Evolutionary conservation across 2,888 invertebrate species (phyloP).

Genomic region (Perithous albicinctus): DNA sequence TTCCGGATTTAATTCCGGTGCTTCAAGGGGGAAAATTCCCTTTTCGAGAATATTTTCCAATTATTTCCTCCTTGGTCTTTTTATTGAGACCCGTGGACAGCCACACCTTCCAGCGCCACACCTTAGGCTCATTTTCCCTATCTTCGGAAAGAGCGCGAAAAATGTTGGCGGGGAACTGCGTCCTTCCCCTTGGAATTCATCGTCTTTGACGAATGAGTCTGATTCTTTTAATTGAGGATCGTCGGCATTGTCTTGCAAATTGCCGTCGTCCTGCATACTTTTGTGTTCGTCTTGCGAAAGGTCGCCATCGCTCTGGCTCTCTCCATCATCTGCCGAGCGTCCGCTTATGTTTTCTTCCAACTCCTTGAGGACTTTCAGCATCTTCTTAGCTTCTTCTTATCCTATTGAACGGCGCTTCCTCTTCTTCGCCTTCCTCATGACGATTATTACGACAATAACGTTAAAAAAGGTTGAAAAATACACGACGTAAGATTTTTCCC

Average conservation of each 20-base stretch:
- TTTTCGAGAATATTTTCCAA: conserved; percentile 61
- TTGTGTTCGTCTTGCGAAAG: background rate
- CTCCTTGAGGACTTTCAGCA: background rate
- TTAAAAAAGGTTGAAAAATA: background rate
- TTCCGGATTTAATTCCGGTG: conserved; percentile 25
- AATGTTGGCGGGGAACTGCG: too few species aligned
- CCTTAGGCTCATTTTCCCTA: background rate
- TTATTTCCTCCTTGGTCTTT: conserved; percentile 41
- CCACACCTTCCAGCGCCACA: conserved; percentile 40
- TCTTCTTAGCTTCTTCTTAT: background rate
- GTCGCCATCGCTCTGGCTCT: background rate
- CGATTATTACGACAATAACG: background rate
- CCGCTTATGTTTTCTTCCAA: background rate
- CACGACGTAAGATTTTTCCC: background rate
- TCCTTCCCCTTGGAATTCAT: too few species aligned
- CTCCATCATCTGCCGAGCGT: background rate
- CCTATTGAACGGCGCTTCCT: background rate
- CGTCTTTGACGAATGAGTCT: background rate
- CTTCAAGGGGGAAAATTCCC: conserved; percentile 46
- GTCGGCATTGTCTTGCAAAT: background rate
- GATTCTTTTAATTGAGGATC: background rate
- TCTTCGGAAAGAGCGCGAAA: background rate
- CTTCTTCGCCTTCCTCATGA: background rate
- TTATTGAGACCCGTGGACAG: conserved; percentile 35
- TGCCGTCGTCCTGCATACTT: background rate